phyloP scores from a whole-genome alignment of 2,888 invertebrate genomes.

The Acanthoscelides obtectus region DNA sequence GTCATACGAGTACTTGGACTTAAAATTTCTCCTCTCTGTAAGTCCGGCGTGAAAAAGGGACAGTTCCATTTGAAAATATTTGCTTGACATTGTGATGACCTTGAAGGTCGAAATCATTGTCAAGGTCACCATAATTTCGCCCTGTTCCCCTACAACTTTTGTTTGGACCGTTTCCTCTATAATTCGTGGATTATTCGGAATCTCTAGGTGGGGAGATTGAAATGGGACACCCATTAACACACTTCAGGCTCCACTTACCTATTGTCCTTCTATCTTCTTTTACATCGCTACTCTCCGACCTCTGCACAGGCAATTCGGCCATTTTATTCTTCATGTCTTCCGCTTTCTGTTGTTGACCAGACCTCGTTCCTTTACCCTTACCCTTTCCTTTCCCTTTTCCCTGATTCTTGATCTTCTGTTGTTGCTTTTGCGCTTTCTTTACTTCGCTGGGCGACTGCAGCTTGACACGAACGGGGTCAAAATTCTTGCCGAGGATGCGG shows the following conservation, averaged over 20 bases:
- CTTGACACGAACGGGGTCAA: conserved; percentile 80
- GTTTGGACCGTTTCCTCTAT: no score
- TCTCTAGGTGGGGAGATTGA: no score
- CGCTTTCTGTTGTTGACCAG: conserved; percentile 15
- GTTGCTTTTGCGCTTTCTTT: conserved; percentile 36
- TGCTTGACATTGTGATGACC: no score
- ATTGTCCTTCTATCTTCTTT: conserved; percentile 10
- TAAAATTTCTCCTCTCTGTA: no score
- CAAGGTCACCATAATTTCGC: no score
- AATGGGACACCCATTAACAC: no score
- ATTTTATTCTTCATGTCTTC: conserved; percentile 36
- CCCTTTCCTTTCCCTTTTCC: conserved; percentile 11
- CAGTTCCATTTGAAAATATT: no score
- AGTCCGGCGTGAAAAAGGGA: no score
- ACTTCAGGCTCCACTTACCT: conserved; percentile 12
- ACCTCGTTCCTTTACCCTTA: conserved; percentile 2
- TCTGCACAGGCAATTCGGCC: conserved; percentile 40
- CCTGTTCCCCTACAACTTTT: no score
- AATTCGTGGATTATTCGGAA: no score
- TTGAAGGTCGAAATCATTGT: no score
- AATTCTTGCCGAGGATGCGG: conserved; percentile 70
- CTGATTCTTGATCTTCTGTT: conserved; percentile 9
- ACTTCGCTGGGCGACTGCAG: conserved; percentile 56
- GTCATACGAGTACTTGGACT: no score
- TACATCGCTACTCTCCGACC: conserved; percentile 22